phyloP scores from a whole-genome alignment of 2,888 invertebrate genomes.

The Drosophila anomalata region DNA sequence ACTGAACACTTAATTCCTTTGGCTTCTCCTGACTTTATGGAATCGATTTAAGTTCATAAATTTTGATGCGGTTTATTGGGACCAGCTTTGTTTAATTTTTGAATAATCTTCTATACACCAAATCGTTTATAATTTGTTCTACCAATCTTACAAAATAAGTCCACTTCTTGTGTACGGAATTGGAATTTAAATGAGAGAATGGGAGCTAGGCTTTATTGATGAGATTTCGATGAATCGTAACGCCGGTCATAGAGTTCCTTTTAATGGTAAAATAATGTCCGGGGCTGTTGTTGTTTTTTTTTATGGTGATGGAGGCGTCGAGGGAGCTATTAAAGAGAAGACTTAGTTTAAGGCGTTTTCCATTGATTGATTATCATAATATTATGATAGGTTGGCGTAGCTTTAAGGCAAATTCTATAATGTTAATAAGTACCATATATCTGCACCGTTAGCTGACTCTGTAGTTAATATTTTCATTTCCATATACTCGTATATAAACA shows the following conservation, averaged over 20 bases:
- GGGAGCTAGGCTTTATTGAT: background rate
- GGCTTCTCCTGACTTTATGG: background rate
- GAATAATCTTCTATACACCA: conserved; percentile 26
- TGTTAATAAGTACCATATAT: conserved; percentile 18
- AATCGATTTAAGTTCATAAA: conserved; percentile 26
- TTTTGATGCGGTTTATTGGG: conserved; percentile 14
- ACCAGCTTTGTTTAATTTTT: conserved; percentile 34
- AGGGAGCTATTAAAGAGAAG: background rate
- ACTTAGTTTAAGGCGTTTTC: conserved; percentile 35
- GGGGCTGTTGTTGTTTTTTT: conserved; percentile 18
- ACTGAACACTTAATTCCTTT: background rate
- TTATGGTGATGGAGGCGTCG: background rate
- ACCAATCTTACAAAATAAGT: conserved; percentile 22
- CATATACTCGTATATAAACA: background rate
- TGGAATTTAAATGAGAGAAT: conserved; percentile 26
- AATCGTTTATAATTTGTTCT: conserved; percentile 14
- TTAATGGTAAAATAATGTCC: conserved; percentile 44
- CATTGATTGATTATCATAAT: conserved; percentile 37
- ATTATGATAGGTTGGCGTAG: conserved; percentile 36
- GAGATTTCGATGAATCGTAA: conserved; percentile 15
- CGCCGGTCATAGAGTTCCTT: conserved; percentile 41
- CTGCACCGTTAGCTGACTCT: conserved; percentile 35
- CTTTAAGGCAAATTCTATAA: conserved; percentile 32
- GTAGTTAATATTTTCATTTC: conserved; percentile 39
- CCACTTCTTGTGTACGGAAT: conserved; percentile 12